Evolutionary conservation across 2,888 invertebrate genomes (phyloP), one percentile per base, ranked within the genome.

Genomic region (Drosophila nr. medialis): DNA sequence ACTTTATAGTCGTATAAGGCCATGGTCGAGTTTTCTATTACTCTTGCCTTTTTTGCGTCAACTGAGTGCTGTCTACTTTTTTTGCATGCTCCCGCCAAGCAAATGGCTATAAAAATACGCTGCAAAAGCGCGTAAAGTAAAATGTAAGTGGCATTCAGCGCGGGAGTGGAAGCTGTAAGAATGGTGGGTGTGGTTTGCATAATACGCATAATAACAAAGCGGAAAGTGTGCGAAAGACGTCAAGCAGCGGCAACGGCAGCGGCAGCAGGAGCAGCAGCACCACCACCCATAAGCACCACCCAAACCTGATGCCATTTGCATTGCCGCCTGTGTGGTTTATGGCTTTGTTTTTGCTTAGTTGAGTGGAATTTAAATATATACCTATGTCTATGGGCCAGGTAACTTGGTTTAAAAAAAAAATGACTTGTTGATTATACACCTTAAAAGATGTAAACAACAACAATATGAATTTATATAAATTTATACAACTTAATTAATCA

Each of bases 121-220:
- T 77, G 83, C 80, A 73, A 77, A 87, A 80, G 83, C 84, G 84
- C 86, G 86, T 85, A 85, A 84, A 85, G 80, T 86, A 85, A 84
- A 86, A 83, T 83, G 86, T 83, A 86, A 88, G 84, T 86, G 86
- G 81, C 86, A 79, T 68, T 61, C 67, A 60, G 51, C 48, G 58
- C 18, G 48, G 49, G 45, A 34, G 21, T 55, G 55, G 40, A 29
- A 50, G 15, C 55, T n/a, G 59, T 18, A 32, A 45, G 62, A 38
- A 56, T 42, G 56, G 48, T 59, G 77, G 71, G 79, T 64, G 70
- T 80, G 74, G 84, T 71, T 72, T 75, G 77, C 89, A 89, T 89
- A 89, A 89, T 85, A 83, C 80, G 89, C 86, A 84, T 83, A 88
- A 88, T 88, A 84, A 88, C 84, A 88, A 83, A 88, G 84, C 80